phyloP scores from a whole-genome alignment of 2,113 vertebrate genomes.

The Rattus rattus region DNA sequence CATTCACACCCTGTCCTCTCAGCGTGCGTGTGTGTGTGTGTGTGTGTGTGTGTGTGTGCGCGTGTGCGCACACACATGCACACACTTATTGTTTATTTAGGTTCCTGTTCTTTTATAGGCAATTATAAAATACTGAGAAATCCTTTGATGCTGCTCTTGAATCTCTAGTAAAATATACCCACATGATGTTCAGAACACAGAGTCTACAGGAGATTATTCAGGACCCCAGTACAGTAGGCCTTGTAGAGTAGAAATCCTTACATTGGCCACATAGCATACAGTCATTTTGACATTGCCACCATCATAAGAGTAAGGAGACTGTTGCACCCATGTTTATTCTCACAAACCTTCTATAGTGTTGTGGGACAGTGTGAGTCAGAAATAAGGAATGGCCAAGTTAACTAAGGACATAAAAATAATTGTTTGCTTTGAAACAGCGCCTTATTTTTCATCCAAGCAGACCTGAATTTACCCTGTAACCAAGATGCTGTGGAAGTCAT shows the following conservation, averaged over 20 bases:
- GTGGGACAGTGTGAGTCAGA: neutral
- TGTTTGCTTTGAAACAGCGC: neutral
- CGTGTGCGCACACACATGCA: neutral
- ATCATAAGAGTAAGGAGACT: neutral
- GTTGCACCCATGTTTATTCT: neutral
- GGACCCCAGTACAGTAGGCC: neutral
- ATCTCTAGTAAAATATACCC: neutral
- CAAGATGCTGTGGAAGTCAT: no score
- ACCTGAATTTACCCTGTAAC: neutral
- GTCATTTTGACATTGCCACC: neutral
- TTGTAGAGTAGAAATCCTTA: neutral
- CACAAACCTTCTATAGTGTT: neutral
- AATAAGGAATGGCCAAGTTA: neutral
- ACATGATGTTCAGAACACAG: neutral
- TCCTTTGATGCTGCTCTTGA: neutral
- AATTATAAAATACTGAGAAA: neutral
- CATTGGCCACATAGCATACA: neutral
- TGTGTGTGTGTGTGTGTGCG: neutral
- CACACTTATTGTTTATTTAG: neutral
- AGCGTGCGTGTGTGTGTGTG: neutral
- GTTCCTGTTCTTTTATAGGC: neutral
- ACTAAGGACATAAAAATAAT: constrained; percentile 12
- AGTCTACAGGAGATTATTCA: neutral
- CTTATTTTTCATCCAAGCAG: no score
- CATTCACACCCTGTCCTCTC: neutral